These are phyloP conservation scores for Poicephalus gulielmi DNA, from an alignment of 2,113 vertebrate genomes.

Conservation along the genomic window DNA sequence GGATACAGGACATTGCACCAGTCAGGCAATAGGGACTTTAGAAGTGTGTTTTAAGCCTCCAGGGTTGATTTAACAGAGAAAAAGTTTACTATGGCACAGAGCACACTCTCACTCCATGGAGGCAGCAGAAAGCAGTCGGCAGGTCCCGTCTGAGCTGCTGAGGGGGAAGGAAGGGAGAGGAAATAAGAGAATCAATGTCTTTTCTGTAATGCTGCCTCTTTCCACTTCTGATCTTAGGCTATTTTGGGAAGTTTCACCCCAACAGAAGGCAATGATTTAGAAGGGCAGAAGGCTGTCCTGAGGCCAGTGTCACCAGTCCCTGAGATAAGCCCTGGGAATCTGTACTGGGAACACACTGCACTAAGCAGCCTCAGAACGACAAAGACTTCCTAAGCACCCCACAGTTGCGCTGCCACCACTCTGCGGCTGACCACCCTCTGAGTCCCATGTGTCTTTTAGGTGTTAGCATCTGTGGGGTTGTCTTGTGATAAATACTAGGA, in stretches of 20 bases:
- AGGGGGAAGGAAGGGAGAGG: neutral
- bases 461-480: accelerated
- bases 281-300: neutral
- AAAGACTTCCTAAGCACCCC: neutral
- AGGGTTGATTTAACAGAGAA: conserved; percentile 44
- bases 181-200: neutral
- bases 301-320: neutral
- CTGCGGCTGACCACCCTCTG: neutral
- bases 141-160: neutral
- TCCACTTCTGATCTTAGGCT: neutral
- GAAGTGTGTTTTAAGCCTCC: conserved; percentile 45
- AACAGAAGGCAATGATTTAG: neutral
- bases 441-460: neutral
- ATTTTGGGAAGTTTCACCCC: neutral
- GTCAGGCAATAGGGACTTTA: conserved; percentile 51
- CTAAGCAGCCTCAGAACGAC: neutral
- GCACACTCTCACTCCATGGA: neutral
- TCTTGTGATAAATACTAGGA: neutral
- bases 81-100: neutral
- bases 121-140: neutral
- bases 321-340: neutral
- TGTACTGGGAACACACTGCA: accelerated
- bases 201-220: conserved; percentile 25
- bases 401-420: neutral
- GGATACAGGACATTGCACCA: conserved; percentile 12